Evolutionary conservation across 2,888 invertebrate genomes (phyloP), one percentile per base, ranked within the genome.

Genomic region (Xanthorhoe designata): DNA sequence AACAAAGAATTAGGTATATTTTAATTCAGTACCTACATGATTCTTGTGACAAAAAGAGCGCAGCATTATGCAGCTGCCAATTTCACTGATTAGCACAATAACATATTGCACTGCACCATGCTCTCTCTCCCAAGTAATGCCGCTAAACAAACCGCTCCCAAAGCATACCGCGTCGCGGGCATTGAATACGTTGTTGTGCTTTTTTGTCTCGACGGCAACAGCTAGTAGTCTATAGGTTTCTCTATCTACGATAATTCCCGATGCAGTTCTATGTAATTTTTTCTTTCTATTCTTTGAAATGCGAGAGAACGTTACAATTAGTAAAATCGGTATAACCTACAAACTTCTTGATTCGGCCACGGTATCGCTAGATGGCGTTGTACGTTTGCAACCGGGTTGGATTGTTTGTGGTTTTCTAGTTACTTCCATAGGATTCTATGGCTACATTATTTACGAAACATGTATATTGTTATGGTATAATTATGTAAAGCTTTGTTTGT

Each of bases 401-500:
- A 58, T 54, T 50, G 52, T 61, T 53, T 50, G 59, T 18, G 51
- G 66, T 47, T 35, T 51, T 58, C 50, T 66, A 66, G 66, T 57
- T 54, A 66, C 62, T 58, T 62, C 54, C 45, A 59, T 58, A 68
- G 57, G 54, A 58, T 51, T 67, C 17, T 68, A 53, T 62, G 55
- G 56, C 45, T 61, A 64, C 49, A 54, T 32, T 65, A 47, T 58
- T 32, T 62, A 65, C 55, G 63, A 45, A 66, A 69, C 65, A 68
- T 69, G 70, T 65, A 66, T 73, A 73, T 68, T 69, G 56, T 60
- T 67, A 67, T 67, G 63, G 66, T 73, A 73, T 70, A 71, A 69
- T 70, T 68, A 69, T 69, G 60, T 75, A 73, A 71, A 71, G 71
- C 73, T 73, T 73, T 75, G 73, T 75, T 73, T 73, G 70, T 75